Evolutionary conservation across 2,113 vertebrate genomes (phyloP).

Genomic region (Ibidorhyncha struthersii): DNA sequence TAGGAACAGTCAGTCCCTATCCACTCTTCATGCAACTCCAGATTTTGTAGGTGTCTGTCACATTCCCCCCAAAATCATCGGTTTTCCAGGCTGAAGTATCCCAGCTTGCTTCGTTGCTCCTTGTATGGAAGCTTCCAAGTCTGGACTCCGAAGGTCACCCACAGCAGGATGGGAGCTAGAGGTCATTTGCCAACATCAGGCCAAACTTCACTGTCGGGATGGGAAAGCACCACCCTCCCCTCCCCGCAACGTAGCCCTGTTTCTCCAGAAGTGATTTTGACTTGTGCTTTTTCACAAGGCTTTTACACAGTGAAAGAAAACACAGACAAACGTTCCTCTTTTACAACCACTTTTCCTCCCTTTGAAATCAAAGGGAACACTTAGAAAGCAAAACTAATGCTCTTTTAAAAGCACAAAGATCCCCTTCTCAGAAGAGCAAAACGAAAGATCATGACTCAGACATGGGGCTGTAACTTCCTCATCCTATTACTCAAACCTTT

Average conservation of each 20-base stretch:
- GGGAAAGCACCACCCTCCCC: neutral
- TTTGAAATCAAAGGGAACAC: neutral
- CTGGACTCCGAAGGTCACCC: neutral
- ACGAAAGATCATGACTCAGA: neutral
- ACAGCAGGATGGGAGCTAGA: neutral
- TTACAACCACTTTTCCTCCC: neutral
- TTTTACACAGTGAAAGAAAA: neutral
- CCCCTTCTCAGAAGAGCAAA: neutral
- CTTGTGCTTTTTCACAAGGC: neutral
- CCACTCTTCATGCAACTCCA: neutral
- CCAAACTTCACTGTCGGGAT: neutral
- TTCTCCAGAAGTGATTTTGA: neutral
- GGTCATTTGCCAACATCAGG: neutral
- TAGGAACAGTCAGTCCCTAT: neutral
- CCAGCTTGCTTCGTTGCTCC: neutral
- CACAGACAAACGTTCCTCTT: neutral
- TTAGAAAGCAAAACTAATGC: slow-evolving; percentile 19
- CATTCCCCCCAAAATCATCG: neutral
- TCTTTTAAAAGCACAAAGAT: neutral
- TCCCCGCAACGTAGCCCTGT: neutral
- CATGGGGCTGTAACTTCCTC: slow-evolving; percentile 4
- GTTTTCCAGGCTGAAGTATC: neutral
- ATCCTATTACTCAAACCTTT: neutral
- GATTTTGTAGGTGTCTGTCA: neutral
- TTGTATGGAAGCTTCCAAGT: neutral